A percentile compares a stretch with the other conserved stretches of the same genome.
Conservation (phyloP, 2,113 vertebrate species). For the Python bivittatus region DNA sequence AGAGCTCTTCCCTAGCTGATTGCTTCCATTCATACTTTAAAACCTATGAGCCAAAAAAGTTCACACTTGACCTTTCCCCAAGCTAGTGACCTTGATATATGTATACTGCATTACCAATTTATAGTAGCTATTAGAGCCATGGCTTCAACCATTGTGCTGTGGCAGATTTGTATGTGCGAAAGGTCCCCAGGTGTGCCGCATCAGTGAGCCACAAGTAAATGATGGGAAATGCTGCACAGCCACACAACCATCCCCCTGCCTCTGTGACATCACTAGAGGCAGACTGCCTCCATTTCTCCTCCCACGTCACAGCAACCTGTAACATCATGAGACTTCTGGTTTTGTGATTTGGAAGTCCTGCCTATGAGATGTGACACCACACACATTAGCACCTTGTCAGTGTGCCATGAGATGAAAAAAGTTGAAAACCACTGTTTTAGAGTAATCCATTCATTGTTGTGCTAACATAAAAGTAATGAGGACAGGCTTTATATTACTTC, state of each 20-base stretch:
- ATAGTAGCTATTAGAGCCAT: background rate
- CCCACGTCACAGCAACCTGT: background rate
- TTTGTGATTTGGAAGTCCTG: background rate
- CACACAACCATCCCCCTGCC: background rate
- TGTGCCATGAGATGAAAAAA: too few relatives aligned
- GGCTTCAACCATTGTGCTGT: background rate
- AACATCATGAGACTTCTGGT: background rate
- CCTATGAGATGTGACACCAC: background rate
- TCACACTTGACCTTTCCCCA: background rate
- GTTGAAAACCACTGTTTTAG: too few relatives aligned
- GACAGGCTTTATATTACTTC: too few relatives aligned
- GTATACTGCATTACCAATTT: background rate
- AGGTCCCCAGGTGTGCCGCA: background rate
- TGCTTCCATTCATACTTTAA: background rate
- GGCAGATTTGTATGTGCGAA: background rate
- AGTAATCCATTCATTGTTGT: too few relatives aligned
- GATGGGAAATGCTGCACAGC: background rate
- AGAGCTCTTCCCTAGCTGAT: background rate
- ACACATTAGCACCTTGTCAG: too few relatives aligned
- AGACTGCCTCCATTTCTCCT: too few relatives aligned
- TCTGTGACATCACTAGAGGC: background rate
- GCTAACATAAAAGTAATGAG: too few relatives aligned
- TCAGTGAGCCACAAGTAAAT: background rate
- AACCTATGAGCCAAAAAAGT: background rate
- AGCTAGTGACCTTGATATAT: background rate